phyloP scores from a whole-genome alignment of 2,888 invertebrate species.

The Litoditis marina region DNA sequence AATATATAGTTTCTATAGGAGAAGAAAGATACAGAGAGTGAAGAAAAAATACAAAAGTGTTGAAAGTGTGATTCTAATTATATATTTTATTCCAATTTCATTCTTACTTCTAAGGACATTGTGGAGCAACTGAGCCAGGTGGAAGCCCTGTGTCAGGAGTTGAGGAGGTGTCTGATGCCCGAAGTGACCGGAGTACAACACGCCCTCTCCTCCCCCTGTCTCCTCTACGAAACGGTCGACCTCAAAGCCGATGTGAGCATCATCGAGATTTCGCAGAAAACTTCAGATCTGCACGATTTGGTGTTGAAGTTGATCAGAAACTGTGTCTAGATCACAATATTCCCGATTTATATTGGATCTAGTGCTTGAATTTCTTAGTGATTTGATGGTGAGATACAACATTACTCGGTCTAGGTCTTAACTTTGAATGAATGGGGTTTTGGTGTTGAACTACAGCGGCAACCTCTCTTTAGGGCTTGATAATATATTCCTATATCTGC shows the following conservation, averaged over 20 bases:
- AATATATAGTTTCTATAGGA: neutral
- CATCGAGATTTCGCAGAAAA: too few relatives aligned
- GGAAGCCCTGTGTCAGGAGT: conserved; percentile 54
- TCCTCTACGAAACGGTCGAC: conserved; percentile 51
- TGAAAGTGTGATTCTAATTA: neutral
- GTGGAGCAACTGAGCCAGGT: conserved; percentile 47
- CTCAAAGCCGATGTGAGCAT: conserved; percentile 53
- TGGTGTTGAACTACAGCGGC: too few relatives aligned
- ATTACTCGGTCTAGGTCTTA: too few relatives aligned
- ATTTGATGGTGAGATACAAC: too few relatives aligned
- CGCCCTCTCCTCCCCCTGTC: conserved; percentile 45
- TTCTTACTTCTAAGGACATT: conserved; percentile 40
- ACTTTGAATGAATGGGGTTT: too few relatives aligned
- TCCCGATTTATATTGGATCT: too few relatives aligned
- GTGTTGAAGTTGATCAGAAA: too few relatives aligned
- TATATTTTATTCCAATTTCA: neutral
- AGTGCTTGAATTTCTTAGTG: too few relatives aligned
- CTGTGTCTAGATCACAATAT: too few relatives aligned
- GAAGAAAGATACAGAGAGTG: neutral
- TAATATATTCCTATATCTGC: too few relatives aligned
- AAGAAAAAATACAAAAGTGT: conserved; percentile 6
- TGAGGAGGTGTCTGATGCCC: conserved; percentile 52
- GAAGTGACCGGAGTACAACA: conserved; percentile 49
- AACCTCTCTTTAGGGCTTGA: too few relatives aligned
- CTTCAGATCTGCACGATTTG: too few relatives aligned